Conservation (phyloP, 2,797 vertebrate species). For the Carcharodon carcharias region DNA sequence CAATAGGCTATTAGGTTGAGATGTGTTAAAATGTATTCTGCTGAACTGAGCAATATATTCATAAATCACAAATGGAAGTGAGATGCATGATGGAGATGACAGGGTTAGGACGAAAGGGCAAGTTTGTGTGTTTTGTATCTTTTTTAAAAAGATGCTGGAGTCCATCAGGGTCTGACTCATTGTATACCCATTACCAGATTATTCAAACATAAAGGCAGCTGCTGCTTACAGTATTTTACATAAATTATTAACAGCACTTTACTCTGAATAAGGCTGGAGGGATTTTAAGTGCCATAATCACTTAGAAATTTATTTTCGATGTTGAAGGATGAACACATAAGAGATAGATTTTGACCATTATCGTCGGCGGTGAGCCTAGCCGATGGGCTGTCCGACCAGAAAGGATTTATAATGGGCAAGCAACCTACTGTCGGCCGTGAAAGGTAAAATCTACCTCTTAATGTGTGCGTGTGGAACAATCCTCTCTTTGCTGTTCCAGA, state of each 20-base stretch:
- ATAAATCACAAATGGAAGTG: neutral
- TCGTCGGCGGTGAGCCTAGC: neutral
- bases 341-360: neutral
- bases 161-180: neutral
- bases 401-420: neutral
- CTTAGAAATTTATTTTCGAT: neutral
- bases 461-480: neutral
- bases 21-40: neutral
- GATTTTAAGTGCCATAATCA: slow-evolving; percentile 1
- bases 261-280: slow-evolving; percentile 1
- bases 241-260: neutral
- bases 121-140: neutral
- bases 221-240: slow-evolving; percentile 13
- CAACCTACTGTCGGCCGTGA: no score
- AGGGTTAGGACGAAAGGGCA: neutral
- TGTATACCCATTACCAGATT: neutral
- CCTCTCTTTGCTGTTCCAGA: neutral
- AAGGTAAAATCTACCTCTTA: slow-evolving; percentile 3
- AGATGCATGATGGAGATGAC: neutral
- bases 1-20: neutral
- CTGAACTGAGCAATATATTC: slow-evolving; percentile 21
- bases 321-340: neutral
- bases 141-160: neutral
- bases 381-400: neutral
- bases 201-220: neutral